Conservation (phyloP, 2,888 invertebrate species). For the Platycnemis pennipes region DNA sequence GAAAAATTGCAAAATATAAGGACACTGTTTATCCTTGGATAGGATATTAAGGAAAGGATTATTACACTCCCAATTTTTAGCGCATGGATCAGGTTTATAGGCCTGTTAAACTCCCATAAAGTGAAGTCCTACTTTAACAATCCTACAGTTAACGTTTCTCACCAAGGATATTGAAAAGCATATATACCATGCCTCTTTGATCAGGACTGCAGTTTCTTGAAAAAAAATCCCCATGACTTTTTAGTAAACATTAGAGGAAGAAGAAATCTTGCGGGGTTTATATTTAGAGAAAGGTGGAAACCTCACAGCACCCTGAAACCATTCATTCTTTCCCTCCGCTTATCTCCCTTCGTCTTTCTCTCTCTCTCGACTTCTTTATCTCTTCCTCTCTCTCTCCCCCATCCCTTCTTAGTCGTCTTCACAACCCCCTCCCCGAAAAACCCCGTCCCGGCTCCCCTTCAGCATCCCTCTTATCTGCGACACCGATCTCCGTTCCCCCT, state of each 20-base stretch:
- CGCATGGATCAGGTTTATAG: too few species aligned
- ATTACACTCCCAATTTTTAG: too few species aligned
- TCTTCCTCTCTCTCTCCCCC: neutral
- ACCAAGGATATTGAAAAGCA: too few species aligned
- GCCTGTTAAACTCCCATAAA: too few species aligned
- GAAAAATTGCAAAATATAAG: too few species aligned
- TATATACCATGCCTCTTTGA: too few species aligned
- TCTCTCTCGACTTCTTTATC: neutral
- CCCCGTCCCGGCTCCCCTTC: neutral
- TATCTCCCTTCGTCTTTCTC: neutral
- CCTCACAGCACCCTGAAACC: neutral
- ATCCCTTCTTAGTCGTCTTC: too few species aligned
- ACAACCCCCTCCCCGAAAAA: neutral
- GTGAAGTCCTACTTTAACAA: too few species aligned
- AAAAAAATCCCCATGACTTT: neutral
- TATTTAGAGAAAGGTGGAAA: neutral
- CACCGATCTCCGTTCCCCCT: neutral
- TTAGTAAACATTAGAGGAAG: neutral
- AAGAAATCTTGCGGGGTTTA: neutral
- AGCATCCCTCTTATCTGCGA: slow-evolving; percentile 20
- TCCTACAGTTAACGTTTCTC: too few species aligned
- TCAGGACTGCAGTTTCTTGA: neutral
- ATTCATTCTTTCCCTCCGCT: neutral
- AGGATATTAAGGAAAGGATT: too few species aligned
- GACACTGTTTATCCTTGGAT: too few species aligned